Base-by-base conservation (phyloP, 2,113 vertebrate species). In the Vulpes lagopus region DNA sequence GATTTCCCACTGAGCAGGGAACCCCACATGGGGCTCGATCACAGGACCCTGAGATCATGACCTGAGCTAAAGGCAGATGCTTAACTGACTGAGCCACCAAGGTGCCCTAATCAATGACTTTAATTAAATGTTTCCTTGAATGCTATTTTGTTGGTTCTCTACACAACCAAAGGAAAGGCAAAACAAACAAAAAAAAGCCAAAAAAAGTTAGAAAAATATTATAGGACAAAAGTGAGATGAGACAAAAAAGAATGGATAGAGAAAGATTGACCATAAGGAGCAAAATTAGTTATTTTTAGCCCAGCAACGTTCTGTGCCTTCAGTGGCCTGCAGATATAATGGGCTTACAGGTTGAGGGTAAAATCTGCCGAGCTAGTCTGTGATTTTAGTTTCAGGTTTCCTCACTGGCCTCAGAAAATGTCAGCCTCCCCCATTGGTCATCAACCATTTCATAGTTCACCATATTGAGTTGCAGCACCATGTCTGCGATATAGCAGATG, bases 381-480 rank as follows among this genome's bases (percentile, higher is more conserved):
- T 20, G 20, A 38, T 80, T 71, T 62, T 23, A 80, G 27, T 51
- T 85, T 35, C 53, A 51, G 71, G 0, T 43, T 71, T 79, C 35
- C 62, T 71, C 32, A 43, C 3, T 32, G 30, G 16, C 71, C n/a
- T 69, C 38, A 38, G n/a, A 81, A 81, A 87, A 71, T 71, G 64
- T 62, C 30, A 53, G 8, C 25, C n/a, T n/a, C 57, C 92, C n/a
- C 43, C 51, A 81, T 4, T 9, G 25, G 19, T 43, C 64, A 43
- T 62, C 74, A 73, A 53, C 15, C 25, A 38, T 62, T 71, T 71
- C 65, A 43, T 8, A n/a, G 25, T 25, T 59, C 30, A 35, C 22
- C n/a, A 51, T 11, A 35, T 8, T 17, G 51, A 8, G 5, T 1
- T 1, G 11, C 1, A 12, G 69, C 20, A 8, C 22, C 23, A 30